A percentile compares a stretch with the other conserved stretches of the same genome.
These are phyloP conservation scores for Phenganax stokvisi DNA, from an alignment of 92 coral and sea anemone genomes.

Conservation along the genomic window DNA sequence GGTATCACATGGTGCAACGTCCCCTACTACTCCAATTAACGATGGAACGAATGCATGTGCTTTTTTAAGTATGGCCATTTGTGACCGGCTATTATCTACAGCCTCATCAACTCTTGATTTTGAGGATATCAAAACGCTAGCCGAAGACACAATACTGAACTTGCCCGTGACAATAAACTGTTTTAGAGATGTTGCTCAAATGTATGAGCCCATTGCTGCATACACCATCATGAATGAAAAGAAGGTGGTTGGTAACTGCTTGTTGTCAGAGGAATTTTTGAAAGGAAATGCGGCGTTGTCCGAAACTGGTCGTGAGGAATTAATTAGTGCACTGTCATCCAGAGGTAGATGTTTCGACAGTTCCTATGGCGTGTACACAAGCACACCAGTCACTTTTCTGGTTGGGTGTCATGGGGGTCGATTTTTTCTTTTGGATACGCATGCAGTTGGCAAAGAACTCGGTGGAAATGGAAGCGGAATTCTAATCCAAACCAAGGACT, in stretches of 20 bases:
- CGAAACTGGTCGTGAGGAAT: constrained; percentile 9
- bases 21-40: not conserved
- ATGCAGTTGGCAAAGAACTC: not conserved
- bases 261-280: constrained; percentile 8
- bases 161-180: constrained; percentile 7
- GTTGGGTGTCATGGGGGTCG: no score
- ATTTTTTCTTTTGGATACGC: no score
- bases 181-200: constrained; percentile 4
- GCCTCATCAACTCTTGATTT: no score
- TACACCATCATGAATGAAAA: not conserved
- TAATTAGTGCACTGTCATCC: not conserved
- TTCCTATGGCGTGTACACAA: no score
- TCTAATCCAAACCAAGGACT: not conserved
- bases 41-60: not conserved
- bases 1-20: no score
- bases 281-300: constrained; percentile 11
- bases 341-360: no score
- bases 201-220: constrained; percentile 2
- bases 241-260: constrained; percentile 9
- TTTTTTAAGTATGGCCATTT: not conserved
- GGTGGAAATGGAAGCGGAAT: constrained; percentile 8
- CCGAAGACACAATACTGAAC: not conserved
- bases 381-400: no score
- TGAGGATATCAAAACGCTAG: not conserved
- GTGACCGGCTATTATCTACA: not conserved